Conservation (phyloP, 2,797 vertebrate species). For the Tympanoctomys barrerae region DNA sequence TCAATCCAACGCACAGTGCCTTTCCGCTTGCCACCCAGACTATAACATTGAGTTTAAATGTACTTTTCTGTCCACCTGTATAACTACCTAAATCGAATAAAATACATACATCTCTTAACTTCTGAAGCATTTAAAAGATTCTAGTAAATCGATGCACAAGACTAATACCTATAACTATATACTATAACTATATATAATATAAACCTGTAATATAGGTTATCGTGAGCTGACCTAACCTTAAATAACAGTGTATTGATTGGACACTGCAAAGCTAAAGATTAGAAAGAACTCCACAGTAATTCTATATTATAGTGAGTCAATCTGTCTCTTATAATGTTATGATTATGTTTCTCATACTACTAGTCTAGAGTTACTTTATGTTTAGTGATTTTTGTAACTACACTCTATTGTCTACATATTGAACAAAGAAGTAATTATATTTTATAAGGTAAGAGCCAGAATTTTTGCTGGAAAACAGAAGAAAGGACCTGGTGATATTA, state of each 20-base stretch:
- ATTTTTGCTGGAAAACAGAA: background rate
- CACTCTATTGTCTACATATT: background rate
- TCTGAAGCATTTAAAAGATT: background rate
- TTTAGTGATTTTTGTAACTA: background rate
- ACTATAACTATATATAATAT: background rate
- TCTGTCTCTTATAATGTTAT: background rate
- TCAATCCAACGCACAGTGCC: background rate
- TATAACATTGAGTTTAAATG: background rate
- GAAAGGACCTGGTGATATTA: background rate
- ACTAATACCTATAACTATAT: background rate
- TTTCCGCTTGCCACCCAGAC: background rate
- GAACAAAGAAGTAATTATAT: background rate
- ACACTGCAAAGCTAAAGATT: background rate
- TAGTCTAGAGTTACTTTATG: background rate
- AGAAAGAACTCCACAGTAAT: background rate
- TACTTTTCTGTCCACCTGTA: background rate
- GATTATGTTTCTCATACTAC: background rate
- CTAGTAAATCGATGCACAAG: background rate
- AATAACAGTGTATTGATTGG: background rate
- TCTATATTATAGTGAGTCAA: background rate
- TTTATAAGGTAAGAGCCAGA: background rate
- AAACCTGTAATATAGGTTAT: background rate
- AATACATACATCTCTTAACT: background rate
- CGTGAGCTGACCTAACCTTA: background rate
- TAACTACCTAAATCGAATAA: background rate